Conservation (phyloP, 1,140 invertebrate species). For the Trichomalopsis sarcophagae region DNA sequence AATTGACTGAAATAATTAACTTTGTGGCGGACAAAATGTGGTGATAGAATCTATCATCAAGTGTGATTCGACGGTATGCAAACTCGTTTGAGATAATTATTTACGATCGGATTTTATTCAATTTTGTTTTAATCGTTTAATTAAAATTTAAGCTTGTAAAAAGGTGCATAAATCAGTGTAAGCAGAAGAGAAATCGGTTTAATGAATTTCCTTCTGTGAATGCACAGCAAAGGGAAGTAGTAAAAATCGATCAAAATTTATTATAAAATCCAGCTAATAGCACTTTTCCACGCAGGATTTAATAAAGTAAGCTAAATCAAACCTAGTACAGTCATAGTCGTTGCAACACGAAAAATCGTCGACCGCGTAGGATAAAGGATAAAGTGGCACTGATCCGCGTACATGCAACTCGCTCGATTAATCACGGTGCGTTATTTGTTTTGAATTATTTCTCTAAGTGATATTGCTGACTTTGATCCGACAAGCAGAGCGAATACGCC, state of each 20-base stretch:
- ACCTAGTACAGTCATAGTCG: neutral
- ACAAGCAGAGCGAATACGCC: neutral
- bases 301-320: neutral
- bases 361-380: neutral
- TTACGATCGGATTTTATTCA: neutral
- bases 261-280: too few relatives aligned
- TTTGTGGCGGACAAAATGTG: neutral
- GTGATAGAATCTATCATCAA: neutral
- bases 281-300: neutral
- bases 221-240: too few relatives aligned
- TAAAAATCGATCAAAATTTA: too few relatives aligned
- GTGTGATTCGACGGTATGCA: neutral
- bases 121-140: neutral
- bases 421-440: neutral
- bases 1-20: neutral
- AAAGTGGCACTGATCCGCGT: neutral
- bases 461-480: neutral
- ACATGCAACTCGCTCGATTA: neutral
- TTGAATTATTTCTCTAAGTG: constrained; percentile 2
- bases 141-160: neutral
- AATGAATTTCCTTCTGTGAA: neutral
- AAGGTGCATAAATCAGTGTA: neutral
- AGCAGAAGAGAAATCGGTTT: constrained; percentile 8
- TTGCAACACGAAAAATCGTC: neutral
- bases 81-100: neutral